Evolutionary conservation across 1,140 invertebrate species (phyloP), one percentile per base, ranked within the genome.

Genomic region (Nylanderia fulva): DNA sequence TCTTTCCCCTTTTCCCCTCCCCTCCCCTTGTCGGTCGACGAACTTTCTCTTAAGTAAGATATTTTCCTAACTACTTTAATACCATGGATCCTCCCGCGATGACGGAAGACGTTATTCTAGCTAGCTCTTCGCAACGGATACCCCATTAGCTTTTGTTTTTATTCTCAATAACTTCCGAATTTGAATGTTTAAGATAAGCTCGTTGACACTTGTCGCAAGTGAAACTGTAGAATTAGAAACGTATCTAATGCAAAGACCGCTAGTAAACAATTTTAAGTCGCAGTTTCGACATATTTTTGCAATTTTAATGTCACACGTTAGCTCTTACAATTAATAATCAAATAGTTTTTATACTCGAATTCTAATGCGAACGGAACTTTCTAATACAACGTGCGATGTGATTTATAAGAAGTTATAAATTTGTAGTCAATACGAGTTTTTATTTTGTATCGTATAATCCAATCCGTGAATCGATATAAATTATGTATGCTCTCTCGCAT

Each of bases 1-100:
- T 64, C 33, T 33, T 39, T 15, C 85, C 29, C 64, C 15, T 21
- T n/a, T n/a, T 2, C 48, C 29, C 29, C 29, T 33, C 29, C 29
- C 29, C 45, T 48, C 45, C 48, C 45, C 36, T 42, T 18, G 60
- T 33, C 76, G 87, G 89, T 91, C 89, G 89, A 86, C 88, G 89
- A 90, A 90, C 88, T 90, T 90, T 90, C 88, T 72, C 86, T 86
- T 90, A 90, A 90, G 89, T 90, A 90, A 90, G 88, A 90, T 76
- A 86, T 90, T 90, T 90, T 90, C 85, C 82, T 90, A 90, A 90
- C 89, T 90, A 90, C 89, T 90, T 90, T 82, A n/a, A n/a, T n/a
- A 75, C 89, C 89, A 75, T 71, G 29, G 85, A 71, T 86, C 56
- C 69, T 66, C 61, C 45, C 39, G 61, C 33, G 45, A 79, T 69